Evolutionary conservation across 2,797 vertebrate species (phyloP), one percentile per base, ranked within the genome.

Genomic region (Silurus lanzhouensis): DNA sequence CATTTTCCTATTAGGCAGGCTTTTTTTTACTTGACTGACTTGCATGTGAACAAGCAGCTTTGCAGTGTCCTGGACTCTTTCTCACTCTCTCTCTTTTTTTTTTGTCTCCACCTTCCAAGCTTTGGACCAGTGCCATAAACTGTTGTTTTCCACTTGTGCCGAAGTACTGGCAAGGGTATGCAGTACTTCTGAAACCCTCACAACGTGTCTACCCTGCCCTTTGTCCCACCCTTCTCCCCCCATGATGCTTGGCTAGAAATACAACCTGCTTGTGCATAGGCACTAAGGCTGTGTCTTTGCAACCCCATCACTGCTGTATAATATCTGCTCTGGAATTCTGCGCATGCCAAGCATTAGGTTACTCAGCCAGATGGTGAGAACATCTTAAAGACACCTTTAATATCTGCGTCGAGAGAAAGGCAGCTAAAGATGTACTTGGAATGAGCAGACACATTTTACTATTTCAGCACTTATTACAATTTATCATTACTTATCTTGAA

Each of bases 111-210:
- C 89, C 91, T 92, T 94, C 89, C 91, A 91, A 92, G 90, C 89
- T 94, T 95, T 95, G 94, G 94, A 92, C 89, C 82, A 86, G 88
- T 90, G 94, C 94, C 94, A 93, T 93, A 92, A 93, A 94, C 93
- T 78, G 89, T 94, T 95, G 91, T 93, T 92, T 94, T 93, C 91
- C 92, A 75, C 89, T 91, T 93, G 94, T 94, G 92, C 68, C 0
- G 17, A 17, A 38, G 86, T 81, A 87, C 91, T 95, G 94, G 94
- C 94, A 94, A 81, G 89, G 88, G 77, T 86, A 86, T 66, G 83
- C 89, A 90, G 91, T 89, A 90, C 88, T 90, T 87, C 85, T 86
- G 87, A 86, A 88, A 81, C 87, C 85, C 87, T 84, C 81, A 88
- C 9, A 84, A 92, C 85, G 71, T 83, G 88, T 89, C 88, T 52